Conservation (phyloP, 2,113 vertebrate species). For the Rattus rattus region DNA sequence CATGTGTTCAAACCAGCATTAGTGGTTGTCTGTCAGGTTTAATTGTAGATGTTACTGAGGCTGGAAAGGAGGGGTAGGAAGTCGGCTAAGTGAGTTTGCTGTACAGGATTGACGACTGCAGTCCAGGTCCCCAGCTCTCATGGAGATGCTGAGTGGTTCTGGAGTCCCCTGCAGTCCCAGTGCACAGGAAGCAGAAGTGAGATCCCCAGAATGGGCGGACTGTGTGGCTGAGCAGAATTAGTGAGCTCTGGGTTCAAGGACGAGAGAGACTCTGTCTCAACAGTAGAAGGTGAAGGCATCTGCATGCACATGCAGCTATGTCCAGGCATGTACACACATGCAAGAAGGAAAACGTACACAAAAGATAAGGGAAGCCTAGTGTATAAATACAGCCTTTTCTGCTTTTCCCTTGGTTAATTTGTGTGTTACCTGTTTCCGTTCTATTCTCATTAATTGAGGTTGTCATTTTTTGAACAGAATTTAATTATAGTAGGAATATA, state of each 20-base stretch:
- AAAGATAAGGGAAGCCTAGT: not conserved
- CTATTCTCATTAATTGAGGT: not conserved
- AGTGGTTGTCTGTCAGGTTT: not conserved
- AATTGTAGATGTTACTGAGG: not conserved
- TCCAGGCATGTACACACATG: not conserved
- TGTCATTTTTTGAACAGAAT: constrained; percentile 46
- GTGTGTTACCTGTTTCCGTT: not conserved
- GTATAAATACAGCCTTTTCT: not conserved
- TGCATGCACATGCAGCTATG: no score
- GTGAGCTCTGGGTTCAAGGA: not conserved
- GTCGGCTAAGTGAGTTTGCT: not conserved
- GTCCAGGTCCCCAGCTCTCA: not conserved
- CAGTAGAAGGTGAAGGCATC: not conserved
- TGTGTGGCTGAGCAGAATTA: not conserved
- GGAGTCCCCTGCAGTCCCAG: no score
- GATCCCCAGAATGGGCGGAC: not conserved
- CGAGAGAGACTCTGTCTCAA: no score
- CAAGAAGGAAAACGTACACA: not conserved
- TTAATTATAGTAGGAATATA: constrained; percentile 37
- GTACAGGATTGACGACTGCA: no score
- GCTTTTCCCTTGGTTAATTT: not conserved
- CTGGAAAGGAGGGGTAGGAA: not conserved
- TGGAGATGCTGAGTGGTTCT: not conserved
- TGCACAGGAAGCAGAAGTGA: not conserved
- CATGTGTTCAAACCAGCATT: not conserved